Percentiles rank a stretch among this genome's conserved stretches.
Evolutionary conservation across 2,888 invertebrate genomes (phyloP).

Genomic region (Lamellibrachia columna): DNA sequence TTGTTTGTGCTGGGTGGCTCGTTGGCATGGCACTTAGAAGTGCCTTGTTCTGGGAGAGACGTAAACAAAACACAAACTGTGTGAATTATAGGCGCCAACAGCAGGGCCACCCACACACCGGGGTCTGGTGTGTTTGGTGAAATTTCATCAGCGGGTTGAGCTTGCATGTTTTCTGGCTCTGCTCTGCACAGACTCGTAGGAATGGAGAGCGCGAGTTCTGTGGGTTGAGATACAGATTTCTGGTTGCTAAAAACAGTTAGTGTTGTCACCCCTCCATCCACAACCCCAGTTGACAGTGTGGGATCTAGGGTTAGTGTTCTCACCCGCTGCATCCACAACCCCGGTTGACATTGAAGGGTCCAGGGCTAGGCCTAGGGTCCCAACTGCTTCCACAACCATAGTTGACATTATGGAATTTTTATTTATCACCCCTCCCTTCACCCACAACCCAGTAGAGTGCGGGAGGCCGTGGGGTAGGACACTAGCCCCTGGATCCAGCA

Average conservation of each 20-base stretch:
- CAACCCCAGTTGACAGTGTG: background rate
- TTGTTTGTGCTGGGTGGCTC: background rate
- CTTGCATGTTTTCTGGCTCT: background rate
- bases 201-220: too few relatives aligned
- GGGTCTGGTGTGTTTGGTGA: background rate
- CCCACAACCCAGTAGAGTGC: background rate
- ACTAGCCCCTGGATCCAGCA: background rate
- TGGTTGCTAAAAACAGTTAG: too few relatives aligned
- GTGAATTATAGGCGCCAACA: conserved; percentile 9
- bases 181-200: too few relatives aligned
- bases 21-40: background rate
- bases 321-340: background rate
- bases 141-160: background rate
- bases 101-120: background rate
- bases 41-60: background rate
- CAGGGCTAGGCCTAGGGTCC: too few relatives aligned
- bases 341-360: background rate
- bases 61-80: background rate
- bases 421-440: background rate
- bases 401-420: background rate
- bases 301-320: background rate
- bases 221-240: too few relatives aligned
- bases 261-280: too few relatives aligned
- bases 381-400: background rate
- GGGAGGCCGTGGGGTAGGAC: background rate